These are phyloP conservation scores for Jordanella pulchra DNA, from an alignment of 2,797 vertebrate genomes.

Conservation along the genomic window DNA sequence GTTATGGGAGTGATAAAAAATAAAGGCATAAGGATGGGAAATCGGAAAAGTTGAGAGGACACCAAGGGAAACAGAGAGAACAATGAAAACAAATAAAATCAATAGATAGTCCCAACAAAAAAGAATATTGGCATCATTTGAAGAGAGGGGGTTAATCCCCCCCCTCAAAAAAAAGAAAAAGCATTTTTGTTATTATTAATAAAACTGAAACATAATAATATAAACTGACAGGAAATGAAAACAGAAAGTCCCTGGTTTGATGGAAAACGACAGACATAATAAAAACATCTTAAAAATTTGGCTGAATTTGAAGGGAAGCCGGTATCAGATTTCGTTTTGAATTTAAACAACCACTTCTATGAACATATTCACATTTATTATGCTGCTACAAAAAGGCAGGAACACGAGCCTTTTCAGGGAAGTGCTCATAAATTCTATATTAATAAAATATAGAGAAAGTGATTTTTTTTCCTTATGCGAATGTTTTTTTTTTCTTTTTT, in stretches of 20 bases:
- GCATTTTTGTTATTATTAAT: conserved; percentile 59
- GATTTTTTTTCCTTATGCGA: not conserved
- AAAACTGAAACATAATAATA: conserved; percentile 29
- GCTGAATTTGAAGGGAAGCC: not conserved
- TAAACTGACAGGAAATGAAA: conserved; percentile 40
- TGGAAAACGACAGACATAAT: conserved; percentile 5
- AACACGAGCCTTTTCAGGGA: not conserved
- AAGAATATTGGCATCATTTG: conserved; percentile 36
- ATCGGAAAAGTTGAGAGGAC: not conserved
- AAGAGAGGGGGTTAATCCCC: conserved; percentile 31
- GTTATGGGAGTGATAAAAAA: conserved; percentile 3
- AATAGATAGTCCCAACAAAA: conserved; percentile 30
- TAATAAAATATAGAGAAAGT: not conserved
- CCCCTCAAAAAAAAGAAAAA: conserved; percentile 8
- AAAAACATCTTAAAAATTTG: conserved; percentile 12
- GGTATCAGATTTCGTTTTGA: not conserved
- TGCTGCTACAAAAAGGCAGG: not conserved
- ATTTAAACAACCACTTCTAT: not conserved
- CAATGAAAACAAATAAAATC: not conserved
- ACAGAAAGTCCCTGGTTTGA: conserved; percentile 31
- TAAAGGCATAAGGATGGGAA: not conserved
- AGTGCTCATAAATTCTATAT: not conserved
- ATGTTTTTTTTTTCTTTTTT: not conserved
- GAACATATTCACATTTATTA: not conserved
- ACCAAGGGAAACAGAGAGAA: not conserved